Percentiles rank a stretch among this genome's conserved stretches.
These are phyloP conservation scores for Pristionchus maxplancki DNA, from an alignment of 2,888 invertebrate genomes.

Conservation along the genomic window DNA sequence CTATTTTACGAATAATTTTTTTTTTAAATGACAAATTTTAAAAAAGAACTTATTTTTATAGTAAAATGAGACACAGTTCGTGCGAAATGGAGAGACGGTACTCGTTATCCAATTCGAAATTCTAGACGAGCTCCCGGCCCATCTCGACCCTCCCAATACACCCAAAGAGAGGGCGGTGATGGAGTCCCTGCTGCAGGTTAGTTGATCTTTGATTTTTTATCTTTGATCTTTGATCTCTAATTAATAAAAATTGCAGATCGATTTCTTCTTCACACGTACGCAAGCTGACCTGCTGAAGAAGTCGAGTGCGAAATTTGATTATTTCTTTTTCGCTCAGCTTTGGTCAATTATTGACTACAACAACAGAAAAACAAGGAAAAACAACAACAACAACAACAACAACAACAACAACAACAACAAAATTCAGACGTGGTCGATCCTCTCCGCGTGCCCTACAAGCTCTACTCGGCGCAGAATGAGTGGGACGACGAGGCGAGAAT, in stretches of 20 bases:
- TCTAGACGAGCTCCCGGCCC: constrained; percentile 28
- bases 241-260: constrained; percentile 19
- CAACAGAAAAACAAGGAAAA: neutral
- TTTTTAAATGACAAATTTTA: too few relatives aligned
- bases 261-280: constrained; percentile 14
- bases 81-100: too few relatives aligned
- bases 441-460: constrained; percentile 37
- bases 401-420: neutral
- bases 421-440: constrained; percentile 17
- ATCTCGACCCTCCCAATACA: constrained; percentile 7
- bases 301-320: neutral
- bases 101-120: neutral
- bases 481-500: constrained; percentile 49
- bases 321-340: neutral
- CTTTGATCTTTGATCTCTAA: constrained; percentile 12
- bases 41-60: too few relatives aligned
- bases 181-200: constrained; percentile 48
- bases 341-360: neutral
- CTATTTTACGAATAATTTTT: too few relatives aligned
- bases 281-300: constrained; percentile 33
- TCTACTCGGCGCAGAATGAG: constrained; percentile 26
- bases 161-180: constrained; percentile 43
- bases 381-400: neutral
- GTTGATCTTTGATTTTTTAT: neutral
- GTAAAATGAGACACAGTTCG: too few relatives aligned